These are phyloP conservation scores for Orycteropus afer DNA, from an alignment of 2,113 vertebrate genomes.

Conservation along the genomic window DNA sequence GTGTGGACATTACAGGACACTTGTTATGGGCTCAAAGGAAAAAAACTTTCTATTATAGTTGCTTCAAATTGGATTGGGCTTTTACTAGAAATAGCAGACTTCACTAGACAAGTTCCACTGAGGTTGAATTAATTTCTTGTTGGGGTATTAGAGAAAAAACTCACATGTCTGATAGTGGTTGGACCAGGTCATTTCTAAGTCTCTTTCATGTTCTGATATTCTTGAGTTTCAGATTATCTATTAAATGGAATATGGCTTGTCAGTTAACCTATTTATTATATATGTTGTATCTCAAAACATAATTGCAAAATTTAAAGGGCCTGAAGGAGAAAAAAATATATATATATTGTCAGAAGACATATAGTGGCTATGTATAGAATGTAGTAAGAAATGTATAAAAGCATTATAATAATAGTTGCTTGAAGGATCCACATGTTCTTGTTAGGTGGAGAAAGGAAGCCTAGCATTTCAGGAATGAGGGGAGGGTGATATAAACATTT, in stretches of 20 bases:
- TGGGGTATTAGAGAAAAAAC: not conserved
- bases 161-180: not conserved
- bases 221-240: not conserved
- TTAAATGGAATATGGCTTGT: not conserved
- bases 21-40: not conserved
- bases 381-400: not conserved
- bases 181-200: not conserved
- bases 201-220: not conserved
- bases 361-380: not conserved
- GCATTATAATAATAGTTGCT: not conserved
- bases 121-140: not conserved
- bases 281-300: not conserved
- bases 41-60: not conserved
- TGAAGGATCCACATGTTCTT: not conserved
- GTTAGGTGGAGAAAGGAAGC: not conserved
- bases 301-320: not conserved
- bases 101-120: not conserved
- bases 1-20: not conserved
- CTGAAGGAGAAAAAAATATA: not conserved
- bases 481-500: not conserved
- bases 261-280: not conserved
- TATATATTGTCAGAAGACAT: not conserved
- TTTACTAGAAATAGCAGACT: not conserved
- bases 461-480: not conserved
- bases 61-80: not conserved